Conservation (phyloP, 2,113 vertebrate species). For the Crotalus helleri region DNA sequence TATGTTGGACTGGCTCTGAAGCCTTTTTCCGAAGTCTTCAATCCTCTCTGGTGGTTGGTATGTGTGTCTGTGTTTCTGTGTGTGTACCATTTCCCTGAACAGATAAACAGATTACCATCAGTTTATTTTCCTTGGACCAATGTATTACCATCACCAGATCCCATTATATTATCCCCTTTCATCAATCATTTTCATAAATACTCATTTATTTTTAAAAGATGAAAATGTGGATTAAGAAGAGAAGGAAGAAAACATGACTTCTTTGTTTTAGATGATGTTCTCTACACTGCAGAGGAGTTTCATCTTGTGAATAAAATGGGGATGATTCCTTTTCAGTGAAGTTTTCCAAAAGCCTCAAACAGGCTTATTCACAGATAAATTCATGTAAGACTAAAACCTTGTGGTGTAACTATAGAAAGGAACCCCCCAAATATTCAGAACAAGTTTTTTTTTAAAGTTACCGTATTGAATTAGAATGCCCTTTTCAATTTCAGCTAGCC, state of each 20-base stretch:
- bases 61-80: background rate
- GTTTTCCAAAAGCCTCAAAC: background rate
- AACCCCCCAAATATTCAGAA: background rate
- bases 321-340: background rate
- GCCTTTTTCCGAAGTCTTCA: background rate
- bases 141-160: background rate
- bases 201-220: background rate
- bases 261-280: background rate
- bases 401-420: background rate
- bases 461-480: background rate
- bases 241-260: background rate
- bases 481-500: background rate
- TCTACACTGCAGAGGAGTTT: background rate
- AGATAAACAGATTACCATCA: background rate
- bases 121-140: background rate
- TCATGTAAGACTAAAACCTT: background rate
- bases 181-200: background rate
- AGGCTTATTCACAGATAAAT: background rate
- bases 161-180: background rate
- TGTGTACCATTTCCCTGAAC: background rate
- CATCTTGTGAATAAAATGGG: background rate
- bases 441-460: background rate
- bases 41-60: background rate
- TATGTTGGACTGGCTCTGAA: background rate
- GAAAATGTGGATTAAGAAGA: background rate